Evolutionary conservation across 2,797 vertebrate genomes (phyloP).

Genomic region (Leuciscus waleckii): DNA sequence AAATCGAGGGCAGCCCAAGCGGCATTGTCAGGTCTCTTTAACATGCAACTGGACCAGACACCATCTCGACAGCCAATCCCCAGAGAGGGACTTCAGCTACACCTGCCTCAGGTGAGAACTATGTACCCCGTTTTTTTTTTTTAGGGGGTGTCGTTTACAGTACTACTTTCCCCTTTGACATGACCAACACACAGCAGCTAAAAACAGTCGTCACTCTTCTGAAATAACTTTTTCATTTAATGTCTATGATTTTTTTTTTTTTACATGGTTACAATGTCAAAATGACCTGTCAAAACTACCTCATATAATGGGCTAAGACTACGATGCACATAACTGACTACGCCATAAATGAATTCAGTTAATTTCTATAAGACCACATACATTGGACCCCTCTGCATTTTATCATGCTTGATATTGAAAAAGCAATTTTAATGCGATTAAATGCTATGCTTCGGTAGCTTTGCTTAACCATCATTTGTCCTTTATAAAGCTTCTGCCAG

Average conservation of each 20-base stretch:
- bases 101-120: conserved; percentile 90
- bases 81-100: conserved; percentile 90
- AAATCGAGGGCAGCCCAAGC: conserved; percentile 94
- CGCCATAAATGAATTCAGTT: background rate
- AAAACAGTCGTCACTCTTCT: too few species aligned
- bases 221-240: too few species aligned
- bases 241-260: too few species aligned
- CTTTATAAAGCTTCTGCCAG: conserved; percentile 51
- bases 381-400: conserved; percentile 1
- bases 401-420: conserved; percentile 38
- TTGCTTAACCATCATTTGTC: conserved; percentile 43
- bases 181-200: background rate
- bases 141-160: background rate
- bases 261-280: background rate
- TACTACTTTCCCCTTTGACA: background rate
- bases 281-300: background rate
- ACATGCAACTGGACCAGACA: conserved; percentile 90
- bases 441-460: conserved; percentile 41
- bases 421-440: conserved; percentile 32
- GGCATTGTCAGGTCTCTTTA: conserved; percentile 86
- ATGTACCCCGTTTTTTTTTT: background rate
- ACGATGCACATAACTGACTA: background rate
- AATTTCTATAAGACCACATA: background rate
- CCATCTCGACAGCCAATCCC: conserved; percentile 90
- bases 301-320: background rate